Conservation (phyloP, 2,113 vertebrate species). For the Scopus umbretta region DNA sequence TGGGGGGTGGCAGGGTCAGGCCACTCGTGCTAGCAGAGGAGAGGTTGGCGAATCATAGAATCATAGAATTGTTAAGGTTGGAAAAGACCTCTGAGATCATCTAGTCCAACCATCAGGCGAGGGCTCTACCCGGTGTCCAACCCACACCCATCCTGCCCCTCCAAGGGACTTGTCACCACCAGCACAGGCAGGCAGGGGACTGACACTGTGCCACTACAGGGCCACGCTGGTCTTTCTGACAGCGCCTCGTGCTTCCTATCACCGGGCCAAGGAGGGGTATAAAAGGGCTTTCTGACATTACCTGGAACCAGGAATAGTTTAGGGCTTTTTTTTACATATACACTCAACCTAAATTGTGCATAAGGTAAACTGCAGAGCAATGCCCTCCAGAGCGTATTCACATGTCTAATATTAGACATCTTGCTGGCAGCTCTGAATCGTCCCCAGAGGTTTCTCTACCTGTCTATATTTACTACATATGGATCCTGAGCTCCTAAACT, state of each 20-base stretch:
- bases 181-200: fast-evolving
- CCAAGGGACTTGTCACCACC: background rate
- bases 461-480: background rate
- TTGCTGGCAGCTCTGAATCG: background rate
- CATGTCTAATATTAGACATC: slow-evolving; percentile 48
- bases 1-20: background rate
- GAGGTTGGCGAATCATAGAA: fast-evolving
- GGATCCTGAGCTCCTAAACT: background rate
- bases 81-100: too few relatives aligned
- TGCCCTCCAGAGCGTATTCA: background rate
- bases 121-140: background rate
- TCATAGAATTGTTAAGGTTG: too few relatives aligned
- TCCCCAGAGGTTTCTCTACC: slow-evolving; percentile 17
- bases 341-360: slow-evolving; percentile 17
- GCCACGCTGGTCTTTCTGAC: background rate
- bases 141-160: background rate
- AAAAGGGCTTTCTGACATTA: background rate
- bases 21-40: fast-evolving
- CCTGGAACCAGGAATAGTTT: background rate
- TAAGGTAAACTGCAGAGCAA: slow-evolving; percentile 26
- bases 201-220: background rate
- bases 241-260: background rate
- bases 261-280: background rate
- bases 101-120: too few relatives aligned
- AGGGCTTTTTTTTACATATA: background rate